Conservation (phyloP, 2,113 vertebrate species). For the Nipponia nippon region DNA sequence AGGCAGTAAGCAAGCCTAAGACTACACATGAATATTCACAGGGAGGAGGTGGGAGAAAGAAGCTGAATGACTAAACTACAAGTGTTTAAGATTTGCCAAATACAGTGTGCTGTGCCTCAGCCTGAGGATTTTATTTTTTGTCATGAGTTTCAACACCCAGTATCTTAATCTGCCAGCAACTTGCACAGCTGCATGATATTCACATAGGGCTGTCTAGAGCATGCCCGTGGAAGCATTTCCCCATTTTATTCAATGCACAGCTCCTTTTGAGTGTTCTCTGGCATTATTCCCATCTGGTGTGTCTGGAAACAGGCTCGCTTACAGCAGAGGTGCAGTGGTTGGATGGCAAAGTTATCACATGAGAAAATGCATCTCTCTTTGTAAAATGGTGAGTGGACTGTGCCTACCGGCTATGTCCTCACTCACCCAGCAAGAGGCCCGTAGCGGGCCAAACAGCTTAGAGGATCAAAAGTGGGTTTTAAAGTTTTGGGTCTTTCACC, state of each 20-base stretch:
- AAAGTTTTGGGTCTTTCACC: background rate
- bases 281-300: background rate
- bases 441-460: background rate
- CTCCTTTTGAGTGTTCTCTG: background rate
- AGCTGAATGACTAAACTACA: conserved; percentile 44
- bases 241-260: background rate
- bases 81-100: conserved; percentile 9
- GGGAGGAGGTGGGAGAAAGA: conserved; percentile 25
- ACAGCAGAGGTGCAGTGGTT: background rate
- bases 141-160: background rate
- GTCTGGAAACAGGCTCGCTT: background rate
- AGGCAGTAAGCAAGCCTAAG: conserved; percentile 40
- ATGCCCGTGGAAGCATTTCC: background rate
- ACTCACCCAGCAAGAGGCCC: background rate
- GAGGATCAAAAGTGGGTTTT: background rate
- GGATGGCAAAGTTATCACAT: background rate
- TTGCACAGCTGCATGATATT: background rate
- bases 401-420: background rate
- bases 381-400: background rate
- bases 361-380: background rate
- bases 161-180: background rate
- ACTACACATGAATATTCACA: conserved; percentile 64
- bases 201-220: background rate
- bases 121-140: background rate
- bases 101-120: background rate